Conservation (phyloP, 92 coral and sea anemone genomes). For the Ricordea florida region DNA sequence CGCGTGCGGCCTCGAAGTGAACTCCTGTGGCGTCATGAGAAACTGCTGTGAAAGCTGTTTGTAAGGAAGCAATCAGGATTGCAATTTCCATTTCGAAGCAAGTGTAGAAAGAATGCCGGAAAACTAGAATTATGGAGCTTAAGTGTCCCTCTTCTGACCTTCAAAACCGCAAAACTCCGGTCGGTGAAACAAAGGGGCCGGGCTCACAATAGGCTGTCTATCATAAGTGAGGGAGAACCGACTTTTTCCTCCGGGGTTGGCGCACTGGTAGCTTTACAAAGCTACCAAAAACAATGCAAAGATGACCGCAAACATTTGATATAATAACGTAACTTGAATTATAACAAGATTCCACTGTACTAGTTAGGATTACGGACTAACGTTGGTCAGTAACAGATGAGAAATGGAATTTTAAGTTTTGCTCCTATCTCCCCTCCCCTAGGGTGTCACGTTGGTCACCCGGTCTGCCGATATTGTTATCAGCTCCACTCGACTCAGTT, state of each 20-base stretch:
- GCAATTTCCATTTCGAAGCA: neutral
- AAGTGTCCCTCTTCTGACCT: conserved; percentile 8
- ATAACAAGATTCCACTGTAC: neutral
- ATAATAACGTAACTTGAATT: neutral
- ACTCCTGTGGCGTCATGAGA: conserved; percentile 31
- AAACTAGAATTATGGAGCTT: neutral
- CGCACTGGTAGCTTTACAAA: neutral
- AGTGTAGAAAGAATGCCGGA: conserved; percentile 37
- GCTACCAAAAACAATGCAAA: neutral
- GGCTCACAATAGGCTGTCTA: conserved; percentile 66
- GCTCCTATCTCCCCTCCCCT: conserved; percentile 2
- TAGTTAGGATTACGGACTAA: neutral
- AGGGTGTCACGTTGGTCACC: conserved; percentile 3
- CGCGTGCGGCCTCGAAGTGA: conserved; percentile 57
- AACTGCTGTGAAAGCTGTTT: neutral
- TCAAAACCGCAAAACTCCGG: conserved; percentile 43
- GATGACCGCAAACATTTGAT: neutral
- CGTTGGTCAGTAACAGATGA: neutral
- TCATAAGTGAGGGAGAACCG: conserved; percentile 48
- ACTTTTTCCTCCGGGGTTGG: neutral
- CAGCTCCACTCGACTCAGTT: conserved; percentile 55
- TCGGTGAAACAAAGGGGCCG: conserved; percentile 80
- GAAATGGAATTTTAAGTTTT: neutral
- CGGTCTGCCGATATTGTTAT: conserved; percentile 43
- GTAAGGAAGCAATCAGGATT: conserved; percentile 4